Base-by-base conservation (phyloP, 2,113 vertebrate species). In the Ochotona princeps region DNA sequence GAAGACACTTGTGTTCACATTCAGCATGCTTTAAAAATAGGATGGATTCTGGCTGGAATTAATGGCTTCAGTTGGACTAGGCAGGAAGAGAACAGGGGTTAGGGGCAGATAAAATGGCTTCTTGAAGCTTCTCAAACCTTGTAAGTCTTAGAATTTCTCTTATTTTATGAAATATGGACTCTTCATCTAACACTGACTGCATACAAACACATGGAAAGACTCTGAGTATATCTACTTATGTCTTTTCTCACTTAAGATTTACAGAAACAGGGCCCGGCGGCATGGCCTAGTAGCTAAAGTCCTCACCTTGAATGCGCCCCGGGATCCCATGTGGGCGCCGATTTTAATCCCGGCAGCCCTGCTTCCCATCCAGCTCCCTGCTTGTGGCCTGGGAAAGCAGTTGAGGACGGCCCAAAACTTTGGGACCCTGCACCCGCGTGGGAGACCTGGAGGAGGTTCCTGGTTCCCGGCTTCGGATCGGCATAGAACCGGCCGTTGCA, bases 1-100 rank as follows among this genome's bases (percentile, higher is more conserved):
- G 65, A 80, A 96, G 88, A 61, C 61, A 88, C 84, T 47, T 63
- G 57, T 84, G 23, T 82, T 89, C 78, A 18, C 30, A 28, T 83
- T 92, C 73, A 75, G 81, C 17, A 28, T 76, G 69, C 84, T 96
- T 96, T 96, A 91, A 93, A 95, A 97, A 89, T 95, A 95, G 81
- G 80, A 78, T 81, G 47, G 84, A n/a, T 90, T 94, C 81, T 94
- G 87, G 76, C 81, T 89, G 35, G 49, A 47, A 85, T 70, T n/a
- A 82, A 54, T 57, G 78, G 57, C 87, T 96, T 67, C 54, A 73
- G 67, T 57, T 84, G 78, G 67, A 86, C 89, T 30, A 63, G 54
- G 3, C 83, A 69, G 30, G 30, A 78, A 75, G 30, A 81, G 30
- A 15, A 35, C 15, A 32, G 67, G 61, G 26, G 18, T 26, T 14